Percentiles rank a stretch among this genome's conserved stretches.
Evolutionary conservation across 1,140 invertebrate genomes (phyloP).

Genomic region (Spodoptera litura): DNA sequence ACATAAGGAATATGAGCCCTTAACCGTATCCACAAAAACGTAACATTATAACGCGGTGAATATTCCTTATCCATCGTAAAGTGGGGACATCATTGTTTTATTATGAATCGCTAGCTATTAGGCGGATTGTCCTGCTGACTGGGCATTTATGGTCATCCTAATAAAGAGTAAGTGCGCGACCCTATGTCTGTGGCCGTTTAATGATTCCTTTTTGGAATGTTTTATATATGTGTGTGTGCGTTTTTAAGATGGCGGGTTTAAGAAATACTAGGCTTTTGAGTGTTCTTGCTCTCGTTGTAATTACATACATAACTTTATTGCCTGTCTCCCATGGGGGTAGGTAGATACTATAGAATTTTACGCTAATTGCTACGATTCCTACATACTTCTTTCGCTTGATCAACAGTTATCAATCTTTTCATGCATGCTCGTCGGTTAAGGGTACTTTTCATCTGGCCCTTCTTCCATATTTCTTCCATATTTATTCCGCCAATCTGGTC

Average conservation of each 20-base stretch:
- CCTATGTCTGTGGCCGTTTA: conserved; percentile 36
- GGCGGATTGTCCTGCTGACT: conserved; percentile 56
- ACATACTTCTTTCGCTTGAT: too few relatives aligned
- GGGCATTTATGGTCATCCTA: conserved; percentile 55
- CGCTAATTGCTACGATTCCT: too few relatives aligned
- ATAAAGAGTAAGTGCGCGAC: conserved; percentile 55
- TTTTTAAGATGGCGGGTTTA: not conserved
- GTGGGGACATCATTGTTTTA: conserved; percentile 61
- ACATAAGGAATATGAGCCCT: conserved; percentile 17
- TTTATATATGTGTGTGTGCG: conserved; percentile 14
- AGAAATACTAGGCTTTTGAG: too few relatives aligned
- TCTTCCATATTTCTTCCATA: too few relatives aligned
- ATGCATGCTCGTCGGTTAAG: too few relatives aligned
- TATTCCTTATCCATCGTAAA: conserved; percentile 49
- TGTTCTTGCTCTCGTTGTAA: too few relatives aligned
- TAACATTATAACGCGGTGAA: conserved; percentile 45
- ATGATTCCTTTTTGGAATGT: conserved; percentile 32
- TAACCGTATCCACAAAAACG: conserved; percentile 29
- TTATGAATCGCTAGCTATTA: conserved; percentile 65
- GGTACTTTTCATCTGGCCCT: too few relatives aligned
- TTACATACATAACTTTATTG: too few relatives aligned
- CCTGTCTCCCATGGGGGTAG: too few relatives aligned
- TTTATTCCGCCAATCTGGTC: too few relatives aligned
- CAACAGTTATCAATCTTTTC: too few relatives aligned
- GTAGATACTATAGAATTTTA: too few relatives aligned